Evolutionary conservation across 2,113 vertebrate species (phyloP).

Genomic region (Eretmochelys imbricata): DNA sequence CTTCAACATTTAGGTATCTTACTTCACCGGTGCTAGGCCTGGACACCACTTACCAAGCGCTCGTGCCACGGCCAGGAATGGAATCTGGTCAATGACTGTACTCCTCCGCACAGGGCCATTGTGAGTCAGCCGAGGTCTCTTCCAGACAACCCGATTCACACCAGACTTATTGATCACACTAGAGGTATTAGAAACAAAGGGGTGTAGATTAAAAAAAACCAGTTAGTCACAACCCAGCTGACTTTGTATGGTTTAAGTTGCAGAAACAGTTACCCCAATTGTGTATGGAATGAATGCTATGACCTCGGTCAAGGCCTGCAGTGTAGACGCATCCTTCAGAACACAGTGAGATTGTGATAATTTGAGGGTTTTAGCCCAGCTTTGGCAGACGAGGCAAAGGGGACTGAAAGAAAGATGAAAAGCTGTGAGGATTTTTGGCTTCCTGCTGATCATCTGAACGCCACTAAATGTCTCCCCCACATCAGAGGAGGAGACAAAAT

Average conservation of each 20-base stretch:
- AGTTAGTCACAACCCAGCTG: not conserved
- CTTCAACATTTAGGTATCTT: not conserved
- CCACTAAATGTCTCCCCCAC: not conserved
- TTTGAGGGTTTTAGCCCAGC: not conserved
- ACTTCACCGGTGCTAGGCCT: rapidly evolving
- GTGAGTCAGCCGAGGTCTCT: constrained; percentile 92
- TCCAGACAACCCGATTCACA: constrained; percentile 97
- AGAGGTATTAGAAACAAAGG: not conserved
- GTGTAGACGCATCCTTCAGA: not conserved
- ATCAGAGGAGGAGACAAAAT: not conserved
- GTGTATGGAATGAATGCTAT: not conserved
- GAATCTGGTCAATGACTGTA: constrained; percentile 97
- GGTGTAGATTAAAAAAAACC: not conserved
- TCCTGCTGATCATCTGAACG: not conserved
- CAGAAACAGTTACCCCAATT: not conserved
- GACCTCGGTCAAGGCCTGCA: not conserved
- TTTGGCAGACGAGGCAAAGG: not conserved
- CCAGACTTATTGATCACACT: constrained; percentile 98
- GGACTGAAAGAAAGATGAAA: not conserved
- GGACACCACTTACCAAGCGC: constrained; percentile 83
- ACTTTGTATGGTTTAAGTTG: not conserved
- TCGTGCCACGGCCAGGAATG: constrained; percentile 94
- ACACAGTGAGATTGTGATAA: rapidly evolving
- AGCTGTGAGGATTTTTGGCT: constrained; percentile 18
- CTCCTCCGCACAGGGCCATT: constrained; percentile 95